Percentiles rank a stretch among this genome's conserved stretches.
phyloP scores from a whole-genome alignment of 2,797 vertebrate genomes.

The Petrocephalus sullivani region DNA sequence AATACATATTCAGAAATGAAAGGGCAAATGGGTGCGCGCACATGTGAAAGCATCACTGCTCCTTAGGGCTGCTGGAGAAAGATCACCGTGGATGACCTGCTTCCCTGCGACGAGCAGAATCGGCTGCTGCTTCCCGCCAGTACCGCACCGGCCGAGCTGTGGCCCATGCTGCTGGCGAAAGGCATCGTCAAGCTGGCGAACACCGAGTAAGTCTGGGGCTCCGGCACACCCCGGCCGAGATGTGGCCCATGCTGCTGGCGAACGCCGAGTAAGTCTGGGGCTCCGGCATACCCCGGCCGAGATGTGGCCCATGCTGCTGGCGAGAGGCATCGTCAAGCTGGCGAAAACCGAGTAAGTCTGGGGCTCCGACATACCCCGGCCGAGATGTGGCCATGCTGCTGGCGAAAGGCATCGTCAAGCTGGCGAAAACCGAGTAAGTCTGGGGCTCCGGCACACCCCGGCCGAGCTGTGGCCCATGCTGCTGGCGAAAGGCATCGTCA shows the following conservation, averaged over 20 bases:
- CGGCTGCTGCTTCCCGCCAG: conserved; percentile 80
- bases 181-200: conserved; percentile 84
- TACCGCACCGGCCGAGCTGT: conserved; percentile 73
- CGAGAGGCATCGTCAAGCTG: too few relatives aligned
- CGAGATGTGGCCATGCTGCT: too few relatives aligned
- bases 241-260: conserved; percentile 91
- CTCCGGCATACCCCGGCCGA: conserved; percentile 43
- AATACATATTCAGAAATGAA: not conserved
- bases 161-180: conserved; percentile 91
- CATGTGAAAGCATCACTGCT: conserved; percentile 8
- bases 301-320: conserved; percentile 91
- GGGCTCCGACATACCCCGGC: not conserved
- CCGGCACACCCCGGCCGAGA: conserved; percentile 51
- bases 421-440: too few relatives aligned
- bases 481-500: conserved; percentile 86
- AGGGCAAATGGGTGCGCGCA: not conserved
- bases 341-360: conserved; percentile 79
- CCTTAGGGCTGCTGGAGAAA: conserved; percentile 90
- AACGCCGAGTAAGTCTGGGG: conserved; percentile 72
- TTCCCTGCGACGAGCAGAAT: conserved; percentile 81
- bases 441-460: too few relatives aligned
- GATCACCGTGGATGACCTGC: conserved; percentile 78
- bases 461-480: conserved; percentile 92
- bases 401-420: too few relatives aligned
- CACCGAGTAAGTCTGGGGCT: conserved; percentile 69